Evolutionary conservation across 2,113 vertebrate species (phyloP).

Genomic region (Menura novaehollandiae): DNA sequence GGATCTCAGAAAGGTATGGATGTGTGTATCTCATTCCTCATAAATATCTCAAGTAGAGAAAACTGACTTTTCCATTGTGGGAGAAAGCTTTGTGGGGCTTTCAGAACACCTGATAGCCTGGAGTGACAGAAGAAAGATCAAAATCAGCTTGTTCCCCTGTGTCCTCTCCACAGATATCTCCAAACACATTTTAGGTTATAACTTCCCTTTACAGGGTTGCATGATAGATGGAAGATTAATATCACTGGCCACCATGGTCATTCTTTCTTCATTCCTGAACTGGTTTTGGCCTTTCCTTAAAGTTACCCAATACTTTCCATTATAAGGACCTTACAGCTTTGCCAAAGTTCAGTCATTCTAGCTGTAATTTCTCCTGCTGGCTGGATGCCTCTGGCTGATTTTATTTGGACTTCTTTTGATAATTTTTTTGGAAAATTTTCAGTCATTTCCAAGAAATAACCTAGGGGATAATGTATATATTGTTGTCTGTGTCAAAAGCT

Average conservation of each 20-base stretch:
- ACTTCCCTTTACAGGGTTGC: neutral
- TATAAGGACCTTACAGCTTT: neutral
- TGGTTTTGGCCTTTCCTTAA: constrained; percentile 18
- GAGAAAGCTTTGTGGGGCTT: neutral
- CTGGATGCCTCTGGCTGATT: constrained; percentile 31
- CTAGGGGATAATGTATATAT: constrained; percentile 33
- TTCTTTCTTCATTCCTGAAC: constrained; percentile 31
- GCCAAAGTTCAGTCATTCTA: constrained; percentile 50
- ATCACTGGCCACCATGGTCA: neutral
- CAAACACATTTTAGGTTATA: neutral
- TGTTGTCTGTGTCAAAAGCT: neutral
- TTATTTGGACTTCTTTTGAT: constrained; percentile 30
- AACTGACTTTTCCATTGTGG: neutral
- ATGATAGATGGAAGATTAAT: neutral
- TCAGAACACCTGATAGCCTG: neutral
- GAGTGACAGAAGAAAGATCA: neutral
- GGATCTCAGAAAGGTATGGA: neutral
- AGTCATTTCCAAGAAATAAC: constrained; percentile 41
- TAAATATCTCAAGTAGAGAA: neutral
- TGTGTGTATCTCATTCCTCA: neutral
- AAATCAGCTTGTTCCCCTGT: neutral
- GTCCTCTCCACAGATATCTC: neutral
- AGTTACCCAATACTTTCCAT: constrained; percentile 58
- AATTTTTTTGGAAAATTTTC: constrained; percentile 5
- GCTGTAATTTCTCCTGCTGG: constrained; percentile 33